These are phyloP conservation scores for Luidia sarsii DNA, from an alignment of 53 echinoderm and acorn worm genomes.

Conservation along the genomic window DNA sequence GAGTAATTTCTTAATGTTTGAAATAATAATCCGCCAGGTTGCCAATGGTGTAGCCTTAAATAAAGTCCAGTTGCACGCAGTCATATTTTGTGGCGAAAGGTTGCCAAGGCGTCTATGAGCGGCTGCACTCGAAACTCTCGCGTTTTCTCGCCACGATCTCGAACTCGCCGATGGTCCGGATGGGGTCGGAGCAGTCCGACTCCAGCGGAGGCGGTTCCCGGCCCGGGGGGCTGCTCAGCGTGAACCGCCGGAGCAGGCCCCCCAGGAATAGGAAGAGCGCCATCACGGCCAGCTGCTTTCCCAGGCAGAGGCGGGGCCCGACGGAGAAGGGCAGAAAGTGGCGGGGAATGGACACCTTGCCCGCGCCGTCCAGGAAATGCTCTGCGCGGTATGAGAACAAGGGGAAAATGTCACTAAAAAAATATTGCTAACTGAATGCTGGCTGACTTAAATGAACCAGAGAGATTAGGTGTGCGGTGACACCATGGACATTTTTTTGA, in stretches of 20 bases:
- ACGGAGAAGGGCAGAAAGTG: conserved; percentile 74
- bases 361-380: conserved; percentile 71
- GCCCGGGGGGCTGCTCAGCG: conserved; percentile 42
- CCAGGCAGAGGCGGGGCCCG: conserved; percentile 71
- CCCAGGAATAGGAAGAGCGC: conserved; percentile 65
- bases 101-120: conserved; percentile 91
- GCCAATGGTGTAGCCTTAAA: too few relatives aligned
- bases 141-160: conserved; percentile 30
- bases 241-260: conserved; percentile 49
- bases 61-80: too few relatives aligned
- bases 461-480: too few relatives aligned
- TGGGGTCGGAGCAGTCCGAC: conserved; percentile 33
- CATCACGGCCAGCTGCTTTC: conserved; percentile 77
- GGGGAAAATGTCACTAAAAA: background rate
- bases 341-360: conserved; percentile 53
- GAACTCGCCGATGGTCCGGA: conserved; percentile 49
- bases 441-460: too few relatives aligned
- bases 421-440: background rate
- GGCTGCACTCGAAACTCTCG: conserved; percentile 58
- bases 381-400: too few relatives aligned
- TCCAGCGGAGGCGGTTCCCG: conserved; percentile 38
- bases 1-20: too few relatives aligned
- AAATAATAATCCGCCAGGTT: too few relatives aligned
- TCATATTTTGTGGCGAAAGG: too few relatives aligned
- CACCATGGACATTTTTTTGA: too few relatives aligned